A percentile compares a stretch with the other conserved stretches of the same genome.
phyloP scores from a whole-genome alignment of 2,888 invertebrate species.

The Tachina lurida region DNA sequence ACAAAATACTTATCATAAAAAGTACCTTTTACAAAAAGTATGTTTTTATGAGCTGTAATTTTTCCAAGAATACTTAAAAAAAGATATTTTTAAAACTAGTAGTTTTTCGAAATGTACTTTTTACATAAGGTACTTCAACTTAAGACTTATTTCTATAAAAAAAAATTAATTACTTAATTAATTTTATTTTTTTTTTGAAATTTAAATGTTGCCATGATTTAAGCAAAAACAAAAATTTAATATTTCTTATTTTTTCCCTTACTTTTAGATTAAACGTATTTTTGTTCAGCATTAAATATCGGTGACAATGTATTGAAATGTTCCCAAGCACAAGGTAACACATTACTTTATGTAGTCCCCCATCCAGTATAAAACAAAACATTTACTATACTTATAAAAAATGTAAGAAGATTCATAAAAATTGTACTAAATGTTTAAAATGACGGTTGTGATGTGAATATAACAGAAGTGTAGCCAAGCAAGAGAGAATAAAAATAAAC shows the following conservation, averaged over 20 bases:
- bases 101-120: too few species aligned
- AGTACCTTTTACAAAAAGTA: too few species aligned
- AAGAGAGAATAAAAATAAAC: slow-evolving; percentile 12
- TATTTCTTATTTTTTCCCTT: slow-evolving; percentile 4
- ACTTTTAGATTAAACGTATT: not conserved
- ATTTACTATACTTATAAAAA: slow-evolving; percentile 1
- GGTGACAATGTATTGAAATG: slow-evolving; percentile 38
- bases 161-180: too few species aligned
- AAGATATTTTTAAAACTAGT: too few species aligned
- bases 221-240: not conserved
- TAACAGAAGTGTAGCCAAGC: not conserved
- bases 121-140: too few species aligned
- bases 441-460: not conserved
- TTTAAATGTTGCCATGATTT: not conserved
- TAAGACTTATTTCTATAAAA: too few species aligned
- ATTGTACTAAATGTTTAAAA: slow-evolving; percentile 30
- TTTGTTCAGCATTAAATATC: not conserved
- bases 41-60: too few species aligned
- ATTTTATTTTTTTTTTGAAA: too few species aligned
- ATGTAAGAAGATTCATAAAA: slow-evolving; percentile 18
- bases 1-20: too few species aligned
- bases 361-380: not conserved
- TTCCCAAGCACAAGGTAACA: slow-evolving; percentile 7
- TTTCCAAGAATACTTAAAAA: too few species aligned
- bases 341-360: not conserved